These are phyloP conservation scores for Phodopus roborovskii DNA, from an alignment of 2,113 vertebrate genomes.

Conservation along the genomic window DNA sequence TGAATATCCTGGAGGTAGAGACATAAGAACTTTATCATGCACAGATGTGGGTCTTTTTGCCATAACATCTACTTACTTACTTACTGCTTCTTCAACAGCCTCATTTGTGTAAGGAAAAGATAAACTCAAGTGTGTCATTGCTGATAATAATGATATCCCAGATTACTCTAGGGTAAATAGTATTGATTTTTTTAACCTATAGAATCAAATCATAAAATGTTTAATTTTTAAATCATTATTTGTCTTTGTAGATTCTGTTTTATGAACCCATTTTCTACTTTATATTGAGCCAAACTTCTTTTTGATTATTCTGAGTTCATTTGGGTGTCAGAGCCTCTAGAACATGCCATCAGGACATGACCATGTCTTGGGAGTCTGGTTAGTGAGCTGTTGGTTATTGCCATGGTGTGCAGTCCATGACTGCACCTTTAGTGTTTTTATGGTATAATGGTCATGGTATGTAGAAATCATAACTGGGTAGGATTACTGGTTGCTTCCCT, in stretches of 20 bases:
- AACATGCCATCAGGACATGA: no score
- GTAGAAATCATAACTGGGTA: background rate
- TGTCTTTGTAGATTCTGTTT: no score
- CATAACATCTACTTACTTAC: background rate
- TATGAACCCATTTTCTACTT: no score
- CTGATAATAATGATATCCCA: slow-evolving; percentile 1
- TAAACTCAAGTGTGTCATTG: background rate
- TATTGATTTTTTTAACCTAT: slow-evolving; percentile 1
- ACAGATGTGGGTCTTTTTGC: background rate
- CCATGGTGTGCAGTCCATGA: background rate
- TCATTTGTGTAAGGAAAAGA: slow-evolving; percentile 1
- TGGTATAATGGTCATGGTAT: background rate
- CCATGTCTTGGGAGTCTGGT: no score
- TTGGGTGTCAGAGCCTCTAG: no score
- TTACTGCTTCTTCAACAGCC: slow-evolving; percentile 16
- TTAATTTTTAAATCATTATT: no score
- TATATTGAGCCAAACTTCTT: no score
- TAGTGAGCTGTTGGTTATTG: background rate
- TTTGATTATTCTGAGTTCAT: no score
- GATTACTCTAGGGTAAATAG: slow-evolving; percentile 52
- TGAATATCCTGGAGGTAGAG: background rate
- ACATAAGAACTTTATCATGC: no score
- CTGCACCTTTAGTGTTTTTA: background rate
- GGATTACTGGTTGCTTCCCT: background rate
- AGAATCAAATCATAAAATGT: slow-evolving; percentile 61